phyloP scores from a whole-genome alignment of 2,113 vertebrate species.

The Seriola aureovittata region DNA sequence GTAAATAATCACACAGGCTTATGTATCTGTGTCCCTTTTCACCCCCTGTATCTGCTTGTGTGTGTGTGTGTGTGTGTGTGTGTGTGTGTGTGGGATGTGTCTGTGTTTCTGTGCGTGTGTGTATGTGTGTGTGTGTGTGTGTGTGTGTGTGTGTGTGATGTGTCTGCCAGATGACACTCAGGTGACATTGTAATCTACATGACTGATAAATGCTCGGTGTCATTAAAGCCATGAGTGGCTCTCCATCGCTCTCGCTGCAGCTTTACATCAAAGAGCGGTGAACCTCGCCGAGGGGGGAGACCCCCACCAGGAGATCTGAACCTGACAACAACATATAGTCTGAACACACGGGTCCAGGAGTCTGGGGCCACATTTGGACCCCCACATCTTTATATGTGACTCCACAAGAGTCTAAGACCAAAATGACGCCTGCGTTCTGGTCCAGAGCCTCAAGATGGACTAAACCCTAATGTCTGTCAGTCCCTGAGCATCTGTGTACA shows the following conservation, averaged over 20 bases:
- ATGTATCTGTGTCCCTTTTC: too few relatives aligned
- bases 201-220: constrained; percentile 72
- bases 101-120: neutral
- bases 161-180: constrained; percentile 66
- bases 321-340: neutral
- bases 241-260: constrained; percentile 52
- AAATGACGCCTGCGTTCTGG: neutral
- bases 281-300: neutral
- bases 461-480: neutral
- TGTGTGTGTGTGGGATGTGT: too few relatives aligned
- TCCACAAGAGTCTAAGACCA: neutral
- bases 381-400: neutral
- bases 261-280: constrained; percentile 42
- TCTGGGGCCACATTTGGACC: too few relatives aligned
- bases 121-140: constrained; percentile 76
- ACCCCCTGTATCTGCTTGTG: too few relatives aligned
- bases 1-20: too few relatives aligned
- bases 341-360: too few relatives aligned
- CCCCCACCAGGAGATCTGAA: too few relatives aligned
- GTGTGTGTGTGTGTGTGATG: constrained; percentile 66
- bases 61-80: too few relatives aligned
- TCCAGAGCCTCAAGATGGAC: neutral
- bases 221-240: constrained; percentile 58
- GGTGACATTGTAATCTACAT: constrained; percentile 71
- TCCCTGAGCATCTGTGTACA: neutral